Evolutionary conservation across 2,888 invertebrate genomes (phyloP).

Genomic region (Agrochola circellaris): DNA sequence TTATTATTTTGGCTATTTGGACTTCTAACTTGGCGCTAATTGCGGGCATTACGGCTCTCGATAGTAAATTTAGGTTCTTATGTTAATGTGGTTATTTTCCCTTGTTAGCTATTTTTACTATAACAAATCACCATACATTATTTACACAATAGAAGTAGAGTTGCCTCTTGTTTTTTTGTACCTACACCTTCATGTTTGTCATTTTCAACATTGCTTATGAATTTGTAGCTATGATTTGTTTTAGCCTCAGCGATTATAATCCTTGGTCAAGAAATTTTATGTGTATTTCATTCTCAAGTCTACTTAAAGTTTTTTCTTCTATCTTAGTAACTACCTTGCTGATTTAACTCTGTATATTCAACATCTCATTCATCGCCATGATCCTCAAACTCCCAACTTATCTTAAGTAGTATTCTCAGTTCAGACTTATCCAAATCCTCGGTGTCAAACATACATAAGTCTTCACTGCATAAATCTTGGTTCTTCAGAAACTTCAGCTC

Average conservation of each 20-base stretch:
- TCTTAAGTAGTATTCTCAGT: constrained; percentile 56
- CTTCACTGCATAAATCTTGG: constrained; percentile 51
- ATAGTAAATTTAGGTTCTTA: constrained; percentile 8
- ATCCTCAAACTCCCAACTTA: constrained; percentile 30
- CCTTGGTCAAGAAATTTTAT: neutral
- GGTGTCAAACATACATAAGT: constrained; percentile 56
- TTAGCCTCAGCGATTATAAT: neutral
- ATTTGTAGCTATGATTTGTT: neutral
- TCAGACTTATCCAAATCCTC: constrained; percentile 49
- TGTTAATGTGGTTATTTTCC: constrained; percentile 21
- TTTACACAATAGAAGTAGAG: neutral
- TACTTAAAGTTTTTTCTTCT: neutral
- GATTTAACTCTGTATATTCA: neutral
- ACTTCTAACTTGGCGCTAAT: constrained; percentile 21
- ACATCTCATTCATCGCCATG: neutral
- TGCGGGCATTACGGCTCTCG: neutral
- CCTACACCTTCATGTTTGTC: neutral
- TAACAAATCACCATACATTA: neutral
- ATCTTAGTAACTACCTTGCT: neutral
- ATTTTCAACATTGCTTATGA: neutral
- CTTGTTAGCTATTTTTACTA: constrained; percentile 6
- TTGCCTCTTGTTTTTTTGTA: neutral
- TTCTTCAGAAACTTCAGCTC: constrained; percentile 60
- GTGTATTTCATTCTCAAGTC: neutral
- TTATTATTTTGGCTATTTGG: constrained; percentile 27